Base-by-base conservation (phyloP, 1,140 invertebrate species). In the Drosophila trapezifrons region DNA sequence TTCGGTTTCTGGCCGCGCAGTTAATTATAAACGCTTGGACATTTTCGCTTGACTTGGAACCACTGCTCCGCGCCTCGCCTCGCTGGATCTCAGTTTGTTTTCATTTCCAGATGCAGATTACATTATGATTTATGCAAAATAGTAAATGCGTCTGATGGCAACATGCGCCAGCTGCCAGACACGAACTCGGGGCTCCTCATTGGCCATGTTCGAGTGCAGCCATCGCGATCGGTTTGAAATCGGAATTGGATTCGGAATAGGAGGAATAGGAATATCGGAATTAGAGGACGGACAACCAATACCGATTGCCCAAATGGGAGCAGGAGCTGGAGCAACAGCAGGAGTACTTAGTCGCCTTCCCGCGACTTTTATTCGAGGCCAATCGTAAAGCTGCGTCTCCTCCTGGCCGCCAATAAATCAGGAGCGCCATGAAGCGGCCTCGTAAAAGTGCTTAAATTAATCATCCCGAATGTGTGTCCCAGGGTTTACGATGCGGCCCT, bases 121-220 rank as follows among this genome's bases (percentile, higher is more conserved):
- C 90, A 91, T 90, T 91, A 91, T 91, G 90, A 91, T 91, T 91
- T 91, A 91, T 91, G 90, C 90, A 91, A 87, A 91, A 91, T 91
- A 91, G 90, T 90, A 87, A 91, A 91, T 87, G 72, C 82, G 77
- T 87, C 81, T 91, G 90, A 91, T 85, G 86, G 90, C 80, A 91
- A 91, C 90, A 91, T 87, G 90, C 73, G 82, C 81, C 80, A 71
- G 69, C 62, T 78, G 55, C 58, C 74, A 62, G 54, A 76, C 66
- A 71, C 54, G 67, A 65, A 52, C 49, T 51, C 45, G 25, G 72
- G 27, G 29, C 55, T 52, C 42, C 32, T 66, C 65, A 66, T 69
- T 69, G 51, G 52, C 47, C 45, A 29, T 46, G 62, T 47, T 62
- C 37, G 60, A 56, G 51, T 55, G 57, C 59, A 49, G 62, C 62